Evolutionary conservation across 1,140 invertebrate species (phyloP), one percentile per base, ranked within the genome.

Genomic region (Lanistes nyassanus): DNA sequence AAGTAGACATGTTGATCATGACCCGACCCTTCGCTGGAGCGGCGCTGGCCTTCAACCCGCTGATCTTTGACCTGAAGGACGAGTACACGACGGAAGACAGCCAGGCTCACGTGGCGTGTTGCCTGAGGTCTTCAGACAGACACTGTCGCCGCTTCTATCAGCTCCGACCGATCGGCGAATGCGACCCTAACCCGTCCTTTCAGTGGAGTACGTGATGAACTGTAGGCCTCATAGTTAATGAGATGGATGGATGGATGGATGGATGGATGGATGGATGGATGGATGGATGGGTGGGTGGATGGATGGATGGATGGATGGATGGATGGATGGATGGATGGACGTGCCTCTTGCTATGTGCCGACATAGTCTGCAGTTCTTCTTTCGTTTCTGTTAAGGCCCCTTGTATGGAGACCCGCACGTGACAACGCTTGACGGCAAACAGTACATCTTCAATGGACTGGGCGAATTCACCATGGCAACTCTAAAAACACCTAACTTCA

Each of bases 381-480:
- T n/a, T 47, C 19, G 42, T 47, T 2, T 47, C 42, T 47, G 5
- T 47, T 0, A 2, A 47, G 42, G 42, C 5, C 42, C 42, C 5
- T 47, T 67, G 56, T 78, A 34, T 85, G 97, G 97, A 1, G 97
- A 98, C 90, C 97, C 97, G 1, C 97, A 98, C 87, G 91, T 98
- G 60, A 92, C 96, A 21, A 98, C 97, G 0, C 98, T 98, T 82
- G 97, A 99, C 87, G 92, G 94, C 75, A 85, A 94, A 6, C 92
- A 94, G 55, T 98, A 98, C 84, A 98, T 96, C 0, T 98, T 99
- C 88, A 98, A 98, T 84, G 97, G 97, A 3, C 94, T 96, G 90
- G 97, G 97, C 79, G 97, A 98, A 89, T 99, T 95, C 83, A 76
- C 65, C 2, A 53, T 79, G 23, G 37, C 78, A 36, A 64, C 42